Base-by-base conservation (phyloP, 2,888 invertebrate species). In the Microctonus brassicae region DNA sequence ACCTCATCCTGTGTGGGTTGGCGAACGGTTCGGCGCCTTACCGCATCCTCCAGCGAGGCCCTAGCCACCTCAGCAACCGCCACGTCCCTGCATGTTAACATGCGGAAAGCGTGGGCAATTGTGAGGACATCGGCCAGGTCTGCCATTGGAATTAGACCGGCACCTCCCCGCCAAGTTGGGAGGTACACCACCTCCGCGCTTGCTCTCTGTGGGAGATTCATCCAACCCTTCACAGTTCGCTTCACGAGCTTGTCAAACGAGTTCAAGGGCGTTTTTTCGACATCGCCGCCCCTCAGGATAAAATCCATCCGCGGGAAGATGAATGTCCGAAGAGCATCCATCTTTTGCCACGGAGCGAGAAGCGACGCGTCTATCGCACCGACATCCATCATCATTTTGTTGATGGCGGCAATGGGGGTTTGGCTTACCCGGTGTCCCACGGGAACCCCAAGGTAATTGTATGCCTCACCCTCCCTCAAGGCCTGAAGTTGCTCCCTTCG, bases 391-490 rank as follows among this genome's bases (percentile, higher is more conserved):
- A 64, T 47, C 77, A 80, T 77, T 55, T 75, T 71, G 10, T 72
- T 70, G 26, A 78, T 69, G 24, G 74, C 76, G 0, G 74, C 75
- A 0, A 78, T 62, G 1, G 79, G 77, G 1, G 77, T 70, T 13
- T 78, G 79, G 11, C 68, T 68, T 17, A 80, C 75, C 7, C 74
- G 73, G 73, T 77, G 80, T 0, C 82, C 83, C 0, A 81, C 82
- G 1, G 83, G 82, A 10, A 83, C 78, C 3, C 83, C 84, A 9
- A 87, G 81, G 70, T 83, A 82, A n/a, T 78, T 68, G 70, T 82
- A 80, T 0, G 79, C 62, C 52, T 81, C 77, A 0, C 78, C 79
- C 61, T 77, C 75, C 36, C 33, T 70, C 52, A 82, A 60, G 24
- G 75, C 64, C 1, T 26, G 33, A 17, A 77, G 36, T 10, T 72